Evolutionary conservation across 2,888 invertebrate species (phyloP), one percentile per base, ranked within the genome.

Genomic region (Ichneumon xanthorius): DNA sequence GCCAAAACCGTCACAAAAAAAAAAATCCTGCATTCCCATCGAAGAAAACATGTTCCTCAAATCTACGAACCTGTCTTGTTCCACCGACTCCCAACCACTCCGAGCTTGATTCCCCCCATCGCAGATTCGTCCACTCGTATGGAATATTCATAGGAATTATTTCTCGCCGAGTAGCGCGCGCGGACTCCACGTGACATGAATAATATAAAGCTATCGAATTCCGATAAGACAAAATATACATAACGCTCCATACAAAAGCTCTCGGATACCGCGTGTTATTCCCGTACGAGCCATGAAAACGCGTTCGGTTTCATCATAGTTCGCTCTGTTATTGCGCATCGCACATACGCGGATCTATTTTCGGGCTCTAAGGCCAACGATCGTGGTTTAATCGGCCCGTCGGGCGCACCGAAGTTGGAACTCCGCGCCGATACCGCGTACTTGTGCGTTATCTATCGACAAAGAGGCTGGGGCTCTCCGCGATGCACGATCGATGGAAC

Each of bases 131-230:
- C 5, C 45, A 45, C 5, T 19, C 37, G 48, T 22, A 45, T 58
- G 50, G 22, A 81, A 75, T 33, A 75, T 80, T 81, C 48, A 81
- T 68, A 58, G 58, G 75, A 81, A 61, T 81, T 81, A 75, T 81
- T 75, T 19, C 0, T 9, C 50, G 19, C 37, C 19, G 22, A 19
- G 40, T 19, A 33, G 40, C 58, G 40, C 40, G n/a, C 19, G 53
- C 37, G 75, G 68, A 81, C 2, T 22, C 67, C 68, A 58, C 67
- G 80, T 55, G 83, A 80, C 40, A 80, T 80, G 79, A 80, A 84
- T 80, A 80, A 81, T 84, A 80, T 22, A 48, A 4, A 65, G 48
- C 73, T 76, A 84, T 84, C 83, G 83, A 84, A 80, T 71, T 80
- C 65, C 55, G 45, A 58, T 58, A 58, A 58, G 58, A 22, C 58